These are phyloP conservation scores for Poecile montanus DNA, from an alignment of 2,797 vertebrate genomes.

Conservation along the genomic window DNA sequence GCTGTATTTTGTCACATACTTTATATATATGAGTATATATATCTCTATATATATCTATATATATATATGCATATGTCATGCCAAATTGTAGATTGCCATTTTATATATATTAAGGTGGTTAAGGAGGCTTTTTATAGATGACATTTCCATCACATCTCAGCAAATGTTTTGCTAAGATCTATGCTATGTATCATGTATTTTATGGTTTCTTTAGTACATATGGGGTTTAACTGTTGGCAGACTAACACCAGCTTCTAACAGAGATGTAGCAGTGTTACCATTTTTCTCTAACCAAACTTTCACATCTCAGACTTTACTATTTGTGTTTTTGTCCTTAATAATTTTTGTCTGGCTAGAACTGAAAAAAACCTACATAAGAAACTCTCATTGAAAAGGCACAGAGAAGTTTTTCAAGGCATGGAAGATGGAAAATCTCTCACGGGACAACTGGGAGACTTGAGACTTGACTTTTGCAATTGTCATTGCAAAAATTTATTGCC, in stretches of 20 bases:
- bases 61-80: not conserved
- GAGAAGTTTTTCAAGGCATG: not conserved
- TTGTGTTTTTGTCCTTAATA: not conserved
- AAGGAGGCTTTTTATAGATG: conserved; percentile 55
- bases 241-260: not conserved
- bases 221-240: conserved; percentile 5
- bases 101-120: conserved; percentile 39
- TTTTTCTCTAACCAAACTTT: not conserved
- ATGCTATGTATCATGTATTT: not conserved
- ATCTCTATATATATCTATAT: not conserved
- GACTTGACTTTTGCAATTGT: not conserved
- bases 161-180: conserved; percentile 35
- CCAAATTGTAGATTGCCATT: conserved; percentile 41
- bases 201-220: conserved; percentile 10
- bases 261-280: not conserved
- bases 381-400: not conserved
- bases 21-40: not conserved
- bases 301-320: not conserved
- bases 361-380: not conserved
- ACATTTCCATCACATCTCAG: conserved; percentile 50
- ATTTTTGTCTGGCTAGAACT: not conserved
- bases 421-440: not conserved
- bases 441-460: not conserved
- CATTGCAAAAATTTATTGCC: not conserved
- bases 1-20: conserved; percentile 1